These are phyloP conservation scores for Drosophila sproati DNA, from an alignment of 1,140 invertebrate species.

Conservation along the genomic window DNA sequence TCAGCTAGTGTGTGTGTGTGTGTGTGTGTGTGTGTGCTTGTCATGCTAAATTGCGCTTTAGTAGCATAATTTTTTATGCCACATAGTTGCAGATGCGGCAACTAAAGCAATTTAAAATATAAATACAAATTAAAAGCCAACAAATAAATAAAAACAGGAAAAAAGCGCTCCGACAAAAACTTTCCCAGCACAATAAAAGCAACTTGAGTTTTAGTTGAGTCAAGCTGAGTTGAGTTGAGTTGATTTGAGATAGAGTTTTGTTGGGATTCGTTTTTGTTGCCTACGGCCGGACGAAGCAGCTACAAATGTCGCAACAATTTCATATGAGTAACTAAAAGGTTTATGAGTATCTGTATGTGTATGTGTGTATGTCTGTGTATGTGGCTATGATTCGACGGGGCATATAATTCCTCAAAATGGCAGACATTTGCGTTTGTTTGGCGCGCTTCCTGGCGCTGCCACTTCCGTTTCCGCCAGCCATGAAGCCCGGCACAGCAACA, in stretches of 20 bases:
- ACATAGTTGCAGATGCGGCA: conserved; percentile 71
- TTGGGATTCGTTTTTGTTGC: conserved; percentile 32
- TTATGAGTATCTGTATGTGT: conserved; percentile 12
- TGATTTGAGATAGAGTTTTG: conserved; percentile 20
- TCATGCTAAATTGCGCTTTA: conserved; percentile 79
- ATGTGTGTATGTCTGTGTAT: conserved; percentile 23
- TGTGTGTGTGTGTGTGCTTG: conserved; percentile 43
- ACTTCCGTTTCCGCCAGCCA: conserved; percentile 74
- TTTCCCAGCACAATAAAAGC: conserved; percentile 57
- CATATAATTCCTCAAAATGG: conserved; percentile 78
- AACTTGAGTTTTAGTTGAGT: conserved; percentile 52
- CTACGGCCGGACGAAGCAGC: conserved; percentile 34
- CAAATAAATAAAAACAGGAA: conserved; percentile 68
- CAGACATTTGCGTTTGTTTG: conserved; percentile 82
- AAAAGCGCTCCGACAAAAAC: conserved; percentile 50
- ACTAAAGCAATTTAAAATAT: conserved; percentile 77
- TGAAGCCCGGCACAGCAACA: conserved; percentile 27
- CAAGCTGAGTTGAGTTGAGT: conserved; percentile 39
- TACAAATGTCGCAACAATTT: conserved; percentile 59
- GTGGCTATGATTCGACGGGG: conserved; percentile 43
- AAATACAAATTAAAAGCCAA: conserved; percentile 81
- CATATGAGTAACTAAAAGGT: conserved; percentile 56
- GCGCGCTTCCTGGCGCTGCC: conserved; percentile 80
- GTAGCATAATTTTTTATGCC: conserved; percentile 74
- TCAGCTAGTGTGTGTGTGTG: background rate